phyloP scores from a whole-genome alignment of 2,888 invertebrate genomes.

The Drosophila fulvimacula region DNA sequence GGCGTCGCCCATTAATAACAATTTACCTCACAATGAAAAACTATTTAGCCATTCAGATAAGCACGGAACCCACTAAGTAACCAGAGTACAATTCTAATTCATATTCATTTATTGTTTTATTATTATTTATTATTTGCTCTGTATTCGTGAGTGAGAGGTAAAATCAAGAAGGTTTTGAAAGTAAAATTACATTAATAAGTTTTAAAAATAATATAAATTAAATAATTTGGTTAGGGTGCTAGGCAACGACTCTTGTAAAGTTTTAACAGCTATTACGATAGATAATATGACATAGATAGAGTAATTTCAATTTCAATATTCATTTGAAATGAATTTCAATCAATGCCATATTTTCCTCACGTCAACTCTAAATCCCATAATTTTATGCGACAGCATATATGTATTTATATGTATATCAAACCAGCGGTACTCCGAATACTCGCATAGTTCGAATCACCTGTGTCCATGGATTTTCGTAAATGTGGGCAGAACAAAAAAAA shows the following conservation, averaged over 20 bases:
- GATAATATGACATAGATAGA: neutral
- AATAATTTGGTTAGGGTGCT: neutral
- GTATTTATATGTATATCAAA: neutral
- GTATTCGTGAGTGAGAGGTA: too few species aligned
- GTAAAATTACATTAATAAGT: too few species aligned
- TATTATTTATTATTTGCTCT: too few species aligned
- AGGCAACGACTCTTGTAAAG: neutral
- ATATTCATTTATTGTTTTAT: constrained; percentile 42
- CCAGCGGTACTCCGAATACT: constrained; percentile 2
- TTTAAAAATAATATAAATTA: too few species aligned
- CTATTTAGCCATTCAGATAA: constrained; percentile 37
- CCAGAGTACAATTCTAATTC: constrained; percentile 3
- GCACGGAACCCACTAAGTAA: constrained; percentile 2
- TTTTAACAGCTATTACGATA: neutral
- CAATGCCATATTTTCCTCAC: constrained; percentile 4
- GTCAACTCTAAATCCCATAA: neutral
- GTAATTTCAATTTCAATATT: neutral
- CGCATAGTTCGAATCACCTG: constrained; percentile 40
- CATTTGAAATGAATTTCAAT: neutral
- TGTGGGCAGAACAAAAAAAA: neutral
- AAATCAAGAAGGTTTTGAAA: too few species aligned
- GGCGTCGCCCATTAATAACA: constrained; percentile 59
- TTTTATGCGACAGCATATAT: constrained; percentile 5
- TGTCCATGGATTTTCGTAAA: constrained; percentile 12
- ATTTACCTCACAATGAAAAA: constrained; percentile 29